phyloP scores from a whole-genome alignment of 2,113 vertebrate species.

The Istiophorus platypterus region DNA sequence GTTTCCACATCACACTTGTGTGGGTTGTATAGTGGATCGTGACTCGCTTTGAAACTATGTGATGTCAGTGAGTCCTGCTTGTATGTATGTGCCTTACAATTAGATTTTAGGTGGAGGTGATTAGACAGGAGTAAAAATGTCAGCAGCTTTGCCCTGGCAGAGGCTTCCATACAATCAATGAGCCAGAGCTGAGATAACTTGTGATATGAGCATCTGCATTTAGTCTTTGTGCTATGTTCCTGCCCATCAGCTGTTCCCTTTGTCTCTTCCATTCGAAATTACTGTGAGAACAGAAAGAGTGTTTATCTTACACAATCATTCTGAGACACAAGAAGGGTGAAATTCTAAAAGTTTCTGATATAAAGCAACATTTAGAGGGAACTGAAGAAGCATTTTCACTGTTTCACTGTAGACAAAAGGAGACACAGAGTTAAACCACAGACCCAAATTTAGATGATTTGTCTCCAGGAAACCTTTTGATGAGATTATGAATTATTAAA shows the following conservation, averaged over 20 bases:
- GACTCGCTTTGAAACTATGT: too few relatives aligned
- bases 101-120: neutral
- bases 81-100: too few relatives aligned
- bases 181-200: constrained; percentile 32
- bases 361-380: neutral
- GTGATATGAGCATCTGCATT: constrained; percentile 62
- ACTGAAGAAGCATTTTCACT: neutral
- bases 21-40: too few relatives aligned
- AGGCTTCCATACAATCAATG: constrained; percentile 34
- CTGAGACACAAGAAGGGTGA: constrained; percentile 6
- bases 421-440: neutral
- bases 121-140: constrained; percentile 20
- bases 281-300: constrained; percentile 36
- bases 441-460: too few relatives aligned
- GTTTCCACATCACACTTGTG: too few relatives aligned
- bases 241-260: constrained; percentile 65
- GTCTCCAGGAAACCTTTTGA: too few relatives aligned
- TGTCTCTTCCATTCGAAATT: constrained; percentile 58
- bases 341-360: constrained; percentile 16
- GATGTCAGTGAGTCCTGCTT: too few relatives aligned
- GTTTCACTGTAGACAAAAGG: neutral
- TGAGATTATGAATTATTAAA: too few relatives aligned
- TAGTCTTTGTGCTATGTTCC: constrained; percentile 34
- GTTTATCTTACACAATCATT: constrained; percentile 37
- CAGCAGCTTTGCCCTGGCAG: constrained; percentile 16